phyloP scores from a whole-genome alignment of 2,797 vertebrate species.

The Pangasius mekongensis region DNA sequence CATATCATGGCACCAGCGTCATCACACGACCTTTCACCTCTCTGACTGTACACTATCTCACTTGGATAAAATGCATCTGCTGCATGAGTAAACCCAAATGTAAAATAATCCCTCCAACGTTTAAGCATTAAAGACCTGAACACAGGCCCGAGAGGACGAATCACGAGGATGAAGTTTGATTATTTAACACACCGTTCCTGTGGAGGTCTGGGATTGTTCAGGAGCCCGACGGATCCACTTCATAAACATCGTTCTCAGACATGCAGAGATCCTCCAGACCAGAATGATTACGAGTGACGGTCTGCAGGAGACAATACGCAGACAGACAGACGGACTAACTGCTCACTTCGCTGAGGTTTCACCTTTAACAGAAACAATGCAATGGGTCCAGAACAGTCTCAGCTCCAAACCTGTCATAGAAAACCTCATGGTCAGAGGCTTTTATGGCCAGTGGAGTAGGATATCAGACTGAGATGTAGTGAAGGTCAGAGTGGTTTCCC shows the following conservation, averaged over 20 bases:
- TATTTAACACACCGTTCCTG: constrained; percentile 31
- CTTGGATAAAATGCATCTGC: too few relatives aligned
- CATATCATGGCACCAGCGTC: too few relatives aligned
- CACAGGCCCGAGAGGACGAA: neutral
- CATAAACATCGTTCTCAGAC: constrained; percentile 36
- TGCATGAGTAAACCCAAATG: neutral
- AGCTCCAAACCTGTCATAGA: neutral
- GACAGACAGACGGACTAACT: neutral
- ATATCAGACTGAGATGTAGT: neutral
- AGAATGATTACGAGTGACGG: neutral
- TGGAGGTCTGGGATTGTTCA: constrained; percentile 31
- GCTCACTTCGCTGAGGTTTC: neutral
- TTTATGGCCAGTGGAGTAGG: neutral
- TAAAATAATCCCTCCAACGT: neutral
- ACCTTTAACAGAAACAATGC: neutral
- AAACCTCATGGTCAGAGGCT: neutral
- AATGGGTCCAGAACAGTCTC: neutral
- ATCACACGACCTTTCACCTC: neutral
- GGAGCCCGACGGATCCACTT: constrained; percentile 13
- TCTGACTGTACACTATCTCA: neutral
- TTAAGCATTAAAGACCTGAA: neutral
- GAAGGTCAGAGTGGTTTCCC: neutral
- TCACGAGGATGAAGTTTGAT: constrained; percentile 9
- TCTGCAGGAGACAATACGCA: constrained; percentile 5
- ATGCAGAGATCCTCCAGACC: neutral